These are phyloP conservation scores for Gymnopithys bicolor DNA, from an alignment of 2,797 vertebrate species.

Conservation along the genomic window DNA sequence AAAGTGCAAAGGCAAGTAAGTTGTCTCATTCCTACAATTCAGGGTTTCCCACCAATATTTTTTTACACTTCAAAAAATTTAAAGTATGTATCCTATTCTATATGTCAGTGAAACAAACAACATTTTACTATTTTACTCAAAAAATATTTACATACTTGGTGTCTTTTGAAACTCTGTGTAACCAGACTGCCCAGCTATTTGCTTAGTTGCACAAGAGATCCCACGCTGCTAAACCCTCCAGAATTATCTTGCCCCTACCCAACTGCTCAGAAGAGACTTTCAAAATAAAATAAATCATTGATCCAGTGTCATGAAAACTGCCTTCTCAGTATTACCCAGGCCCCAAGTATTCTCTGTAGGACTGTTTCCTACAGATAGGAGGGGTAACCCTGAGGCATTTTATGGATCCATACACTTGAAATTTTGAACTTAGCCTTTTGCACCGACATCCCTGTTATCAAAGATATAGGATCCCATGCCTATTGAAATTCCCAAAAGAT, in stretches of 20 bases:
- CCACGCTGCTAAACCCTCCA: conserved; percentile 29
- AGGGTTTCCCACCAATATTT: not conserved
- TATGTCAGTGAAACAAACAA: not conserved
- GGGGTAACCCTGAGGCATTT: not conserved
- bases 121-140: not conserved
- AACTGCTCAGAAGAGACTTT: not conserved
- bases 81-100: not conserved
- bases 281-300: conserved; percentile 61
- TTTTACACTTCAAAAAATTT: not conserved
- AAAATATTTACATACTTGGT: not conserved
- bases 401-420: not conserved
- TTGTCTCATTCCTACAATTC: not conserved
- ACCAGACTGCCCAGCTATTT: conserved; percentile 48
- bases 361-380: not conserved
- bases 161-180: conserved; percentile 37
- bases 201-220: conserved; percentile 52
- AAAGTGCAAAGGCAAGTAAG: not conserved
- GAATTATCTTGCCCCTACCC: conserved; percentile 19
- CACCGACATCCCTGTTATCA: not conserved
- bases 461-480: not conserved
- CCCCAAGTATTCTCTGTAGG: not conserved
- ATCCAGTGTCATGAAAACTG: not conserved
- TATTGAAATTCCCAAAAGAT: not conserved
- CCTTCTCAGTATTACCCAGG: not conserved
- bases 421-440: not conserved